Evolutionary conservation across 1,140 invertebrate genomes (phyloP).

Genomic region (Bombus haemorrhoidalis): DNA sequence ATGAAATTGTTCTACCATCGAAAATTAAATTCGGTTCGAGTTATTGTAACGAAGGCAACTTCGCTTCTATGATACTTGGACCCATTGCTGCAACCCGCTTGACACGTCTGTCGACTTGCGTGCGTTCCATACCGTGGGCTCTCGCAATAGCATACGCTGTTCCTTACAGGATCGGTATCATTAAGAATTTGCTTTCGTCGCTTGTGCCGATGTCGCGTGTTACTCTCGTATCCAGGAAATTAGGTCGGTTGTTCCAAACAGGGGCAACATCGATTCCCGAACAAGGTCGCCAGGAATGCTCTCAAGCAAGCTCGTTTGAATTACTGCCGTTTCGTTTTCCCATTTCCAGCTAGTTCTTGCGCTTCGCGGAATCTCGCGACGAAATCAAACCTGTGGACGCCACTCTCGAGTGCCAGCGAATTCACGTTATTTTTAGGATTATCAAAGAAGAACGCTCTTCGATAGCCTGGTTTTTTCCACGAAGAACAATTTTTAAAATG

Average conservation of each 20-base stretch:
- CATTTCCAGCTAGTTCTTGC: background rate
- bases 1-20: too few species aligned
- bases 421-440: too few species aligned
- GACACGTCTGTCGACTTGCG: constrained; percentile 15
- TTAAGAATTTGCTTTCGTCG: constrained; percentile 35
- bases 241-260: constrained; percentile 49
- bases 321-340: constrained; percentile 33
- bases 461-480: too few species aligned
- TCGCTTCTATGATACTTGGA: background rate
- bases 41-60: too few species aligned
- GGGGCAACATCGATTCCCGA: constrained; percentile 47
- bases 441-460: too few species aligned
- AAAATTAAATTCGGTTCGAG: too few species aligned
- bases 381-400: too few species aligned
- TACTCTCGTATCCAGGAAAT: constrained; percentile 34
- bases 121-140: constrained; percentile 36
- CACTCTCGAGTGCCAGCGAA: too few species aligned
- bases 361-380: too few species aligned
- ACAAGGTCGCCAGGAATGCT: constrained; percentile 43
- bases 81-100: background rate
- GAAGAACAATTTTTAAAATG: too few species aligned
- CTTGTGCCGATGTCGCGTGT: constrained; percentile 39
- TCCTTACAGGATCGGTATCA: background rate
- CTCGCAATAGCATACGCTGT: background rate
- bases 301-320: constrained; percentile 35